Evolutionary conservation across 1,140 invertebrate genomes (phyloP), one percentile per base, ranked within the genome.

Genomic region (Mya arenaria): DNA sequence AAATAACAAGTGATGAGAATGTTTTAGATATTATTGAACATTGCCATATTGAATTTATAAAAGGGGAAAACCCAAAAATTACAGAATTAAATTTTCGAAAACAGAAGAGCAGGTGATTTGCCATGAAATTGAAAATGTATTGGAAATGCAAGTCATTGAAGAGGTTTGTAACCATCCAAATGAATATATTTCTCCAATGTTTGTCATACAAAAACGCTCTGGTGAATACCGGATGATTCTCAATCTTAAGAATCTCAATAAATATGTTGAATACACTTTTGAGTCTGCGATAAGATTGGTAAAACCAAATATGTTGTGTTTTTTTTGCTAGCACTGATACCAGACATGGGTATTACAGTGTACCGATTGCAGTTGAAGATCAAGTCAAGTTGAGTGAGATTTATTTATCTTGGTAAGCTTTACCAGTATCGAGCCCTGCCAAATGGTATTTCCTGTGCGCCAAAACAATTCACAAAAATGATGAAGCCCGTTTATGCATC

Each of bases 361-460:
- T 73, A 6, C 23, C 32, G 2, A 75, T 75, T 13, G 72, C 72
- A 19, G 37, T 41, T 41, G 23, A 75, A 8, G 55, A 75, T 44
- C 72, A 75, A 17, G 5, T 75, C 1, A 75, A 75, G 63, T 37
- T 75, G 23, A n/a, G n/a, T n/a, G n/a, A 55, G 69, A 25, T 73
- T 56, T 73, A 17, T 36, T 15, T 36, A 58, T 10, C 58, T 23
- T 23, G 69, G 69, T 10, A 73, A 73, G 39, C 13, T 73, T 32
- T 73, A 56, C 30, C 69, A 73, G 69, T 73, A 56, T 73, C 6
- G 23, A 34, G 3, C 3, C 15, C 34, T 69, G 34, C 66, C 66
- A 73, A 73, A 73, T 73, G 69, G 25, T n/a, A 73, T 73, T 73
- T 56, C 69, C 37, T 73, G 69, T 58, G 69, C 69, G 36, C 69